Evolutionary conservation across 2,888 invertebrate genomes (phyloP).

Genomic region (Macropis europaea): DNA sequence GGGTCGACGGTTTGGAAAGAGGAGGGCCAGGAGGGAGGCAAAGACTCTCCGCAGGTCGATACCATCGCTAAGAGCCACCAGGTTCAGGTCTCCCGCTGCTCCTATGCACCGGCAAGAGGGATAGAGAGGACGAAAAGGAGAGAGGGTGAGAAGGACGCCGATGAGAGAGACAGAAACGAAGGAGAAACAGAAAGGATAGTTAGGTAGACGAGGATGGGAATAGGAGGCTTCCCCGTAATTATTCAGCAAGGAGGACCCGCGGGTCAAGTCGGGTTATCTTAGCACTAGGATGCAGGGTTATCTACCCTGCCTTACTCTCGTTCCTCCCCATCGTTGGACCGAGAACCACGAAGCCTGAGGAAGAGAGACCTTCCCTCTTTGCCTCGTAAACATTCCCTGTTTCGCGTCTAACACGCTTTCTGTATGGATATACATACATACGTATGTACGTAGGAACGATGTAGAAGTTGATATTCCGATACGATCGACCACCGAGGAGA

Average conservation of each 20-base stretch:
- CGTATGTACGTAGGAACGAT: conserved; percentile 33
- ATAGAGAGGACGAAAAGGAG: conserved; percentile 22
- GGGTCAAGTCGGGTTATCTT: conserved; percentile 68
- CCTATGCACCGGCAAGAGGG: conserved; percentile 53
- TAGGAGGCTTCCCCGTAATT: conserved; percentile 76
- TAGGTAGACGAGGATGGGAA: conserved; percentile 38
- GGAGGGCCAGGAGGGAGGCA: conserved; percentile 65
- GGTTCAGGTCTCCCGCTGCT: conserved; percentile 75
- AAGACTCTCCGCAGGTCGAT: conserved; percentile 76
- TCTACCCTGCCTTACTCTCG: conserved; percentile 74
- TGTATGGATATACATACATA: conserved; percentile 27
- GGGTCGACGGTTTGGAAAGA: conserved; percentile 66
- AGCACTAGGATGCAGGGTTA: conserved; percentile 77
- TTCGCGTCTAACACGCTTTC: conserved; percentile 43
- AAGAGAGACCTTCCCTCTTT: conserved; percentile 50
- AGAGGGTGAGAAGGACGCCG: conserved; percentile 38
- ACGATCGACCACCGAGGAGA: conserved; percentile 27
- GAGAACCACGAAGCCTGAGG: conserved; percentile 30
- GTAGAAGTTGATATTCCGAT: conserved; percentile 27
- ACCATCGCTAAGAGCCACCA: conserved; percentile 76
- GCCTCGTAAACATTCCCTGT: conserved; percentile 52
- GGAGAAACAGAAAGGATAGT: conserved; percentile 32
- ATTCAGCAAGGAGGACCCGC: conserved; percentile 75
- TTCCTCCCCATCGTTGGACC: conserved; percentile 57
- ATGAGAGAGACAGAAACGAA: conserved; percentile 39